Evolutionary conservation across 1,140 invertebrate species (phyloP).

Genomic region (Orussus abietinus): DNA sequence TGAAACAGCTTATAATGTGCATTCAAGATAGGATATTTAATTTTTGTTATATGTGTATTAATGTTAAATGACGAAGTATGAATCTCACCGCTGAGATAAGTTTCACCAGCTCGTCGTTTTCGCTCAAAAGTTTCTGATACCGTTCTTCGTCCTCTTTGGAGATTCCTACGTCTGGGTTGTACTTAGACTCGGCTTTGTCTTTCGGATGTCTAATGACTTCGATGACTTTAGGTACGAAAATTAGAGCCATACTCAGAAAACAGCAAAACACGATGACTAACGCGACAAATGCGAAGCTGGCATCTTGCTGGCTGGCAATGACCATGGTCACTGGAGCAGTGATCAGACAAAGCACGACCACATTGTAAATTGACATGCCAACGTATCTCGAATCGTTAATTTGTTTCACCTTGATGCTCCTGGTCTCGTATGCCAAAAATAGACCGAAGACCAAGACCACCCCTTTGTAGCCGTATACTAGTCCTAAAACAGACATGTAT

Average conservation of each 20-base stretch:
- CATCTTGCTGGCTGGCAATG: slow-evolving; percentile 94
- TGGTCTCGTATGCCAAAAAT: slow-evolving; percentile 95
- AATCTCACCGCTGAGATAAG: slow-evolving; percentile 80
- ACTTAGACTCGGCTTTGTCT: slow-evolving; percentile 79
- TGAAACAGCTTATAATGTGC: too few relatives aligned
- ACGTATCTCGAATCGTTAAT: slow-evolving; percentile 96
- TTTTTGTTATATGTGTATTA: neutral
- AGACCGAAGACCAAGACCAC: slow-evolving; percentile 93
- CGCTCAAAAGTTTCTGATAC: slow-evolving; percentile 87
- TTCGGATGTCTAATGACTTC: slow-evolving; percentile 79
- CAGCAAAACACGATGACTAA: slow-evolving; percentile 94
- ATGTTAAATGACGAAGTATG: slow-evolving; percentile 8
- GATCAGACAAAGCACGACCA: slow-evolving; percentile 94
- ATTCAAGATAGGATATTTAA: neutral
- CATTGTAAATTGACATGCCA: slow-evolving; percentile 99
- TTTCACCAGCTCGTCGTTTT: slow-evolving; percentile 95
- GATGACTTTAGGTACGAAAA: slow-evolving; percentile 93
- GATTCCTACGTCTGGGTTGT: slow-evolving; percentile 80
- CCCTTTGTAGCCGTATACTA: slow-evolving; percentile 96
- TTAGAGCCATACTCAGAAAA: slow-evolving; percentile 94
- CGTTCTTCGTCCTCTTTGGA: slow-evolving; percentile 94
- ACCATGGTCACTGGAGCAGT: slow-evolving; percentile 96
- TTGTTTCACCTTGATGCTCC: slow-evolving; percentile 91
- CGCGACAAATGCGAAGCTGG: slow-evolving; percentile 93
- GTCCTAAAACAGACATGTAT: slow-evolving; percentile 60